Evolutionary conservation across 2,888 invertebrate species (phyloP).

Genomic region (Sarcophaga carnaria): DNA sequence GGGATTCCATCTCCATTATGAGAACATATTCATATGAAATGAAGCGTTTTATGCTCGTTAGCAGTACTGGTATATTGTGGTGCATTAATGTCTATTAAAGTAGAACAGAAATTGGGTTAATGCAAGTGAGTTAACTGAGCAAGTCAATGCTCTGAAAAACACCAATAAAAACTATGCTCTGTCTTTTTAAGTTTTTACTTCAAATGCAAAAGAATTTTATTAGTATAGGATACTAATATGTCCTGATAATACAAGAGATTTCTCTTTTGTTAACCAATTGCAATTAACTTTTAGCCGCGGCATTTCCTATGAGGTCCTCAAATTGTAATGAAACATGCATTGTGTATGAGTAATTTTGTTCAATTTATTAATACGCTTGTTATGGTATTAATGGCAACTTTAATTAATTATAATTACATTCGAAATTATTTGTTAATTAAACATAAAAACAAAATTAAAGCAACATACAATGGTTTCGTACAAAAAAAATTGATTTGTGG

Average conservation of each 20-base stretch:
- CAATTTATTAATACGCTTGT: background rate
- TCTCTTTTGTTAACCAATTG: background rate
- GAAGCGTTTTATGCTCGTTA: slow-evolving; percentile 34
- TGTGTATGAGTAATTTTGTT: background rate
- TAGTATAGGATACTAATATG: no score
- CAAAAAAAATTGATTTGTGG: background rate
- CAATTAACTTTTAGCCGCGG: background rate
- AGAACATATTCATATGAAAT: background rate
- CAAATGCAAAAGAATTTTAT: no score
- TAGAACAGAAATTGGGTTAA: background rate
- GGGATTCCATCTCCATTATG: background rate
- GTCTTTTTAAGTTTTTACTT: no score
- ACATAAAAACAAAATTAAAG: background rate
- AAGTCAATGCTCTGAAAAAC: no score
- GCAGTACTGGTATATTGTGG: slow-evolving; percentile 36
- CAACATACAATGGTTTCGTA: background rate
- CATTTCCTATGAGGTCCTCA: background rate
- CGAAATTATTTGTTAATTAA: slow-evolving; percentile 56
- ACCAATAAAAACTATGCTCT: no score
- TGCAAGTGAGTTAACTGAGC: no score
- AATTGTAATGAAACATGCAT: background rate
- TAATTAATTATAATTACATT: slow-evolving; percentile 61
- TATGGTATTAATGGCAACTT: slow-evolving; percentile 41
- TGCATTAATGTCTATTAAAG: slow-evolving; percentile 45
- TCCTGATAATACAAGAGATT: no score